Conservation (phyloP, 1,140 invertebrate species). For the Notospermus geniculatus region DNA sequence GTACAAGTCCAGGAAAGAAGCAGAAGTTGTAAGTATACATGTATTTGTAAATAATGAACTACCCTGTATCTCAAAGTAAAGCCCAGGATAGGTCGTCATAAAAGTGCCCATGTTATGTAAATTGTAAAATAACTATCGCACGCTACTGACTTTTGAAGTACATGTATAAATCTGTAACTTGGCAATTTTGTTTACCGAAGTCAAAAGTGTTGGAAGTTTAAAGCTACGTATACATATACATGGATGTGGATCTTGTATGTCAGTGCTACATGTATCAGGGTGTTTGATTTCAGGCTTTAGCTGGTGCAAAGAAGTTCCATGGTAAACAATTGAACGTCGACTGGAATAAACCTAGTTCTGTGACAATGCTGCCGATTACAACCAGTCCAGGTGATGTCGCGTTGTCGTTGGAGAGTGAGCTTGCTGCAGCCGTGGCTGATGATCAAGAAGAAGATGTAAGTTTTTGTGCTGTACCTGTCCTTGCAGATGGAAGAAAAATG, state of each 20-base stretch:
- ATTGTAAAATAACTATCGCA: not conserved
- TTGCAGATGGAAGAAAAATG: too few species aligned
- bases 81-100: too few species aligned
- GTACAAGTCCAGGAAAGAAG: constrained; percentile 71
- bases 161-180: not conserved
- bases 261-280: constrained; percentile 35
- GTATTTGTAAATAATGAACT: not conserved
- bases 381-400: constrained; percentile 14
- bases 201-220: not conserved
- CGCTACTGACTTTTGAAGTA: constrained; percentile 1
- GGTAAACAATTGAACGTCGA: constrained; percentile 52
- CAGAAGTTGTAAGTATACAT: constrained; percentile 60
- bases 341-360: constrained; percentile 51
- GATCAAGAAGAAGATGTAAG: constrained; percentile 31
- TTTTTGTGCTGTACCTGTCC: constrained; percentile 2
- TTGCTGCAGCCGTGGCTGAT: constrained; percentile 11
- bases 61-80: too few species aligned
- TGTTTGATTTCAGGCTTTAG: constrained; percentile 41
- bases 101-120: not conserved
- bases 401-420: constrained; percentile 3
- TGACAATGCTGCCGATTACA: constrained; percentile 21
- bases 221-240: too few species aligned
- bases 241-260: constrained; percentile 41
- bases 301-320: constrained; percentile 54
- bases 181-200: not conserved